Evolutionary conservation across 2,113 vertebrate genomes (phyloP).

Genomic region (Otocyon megalotis): DNA sequence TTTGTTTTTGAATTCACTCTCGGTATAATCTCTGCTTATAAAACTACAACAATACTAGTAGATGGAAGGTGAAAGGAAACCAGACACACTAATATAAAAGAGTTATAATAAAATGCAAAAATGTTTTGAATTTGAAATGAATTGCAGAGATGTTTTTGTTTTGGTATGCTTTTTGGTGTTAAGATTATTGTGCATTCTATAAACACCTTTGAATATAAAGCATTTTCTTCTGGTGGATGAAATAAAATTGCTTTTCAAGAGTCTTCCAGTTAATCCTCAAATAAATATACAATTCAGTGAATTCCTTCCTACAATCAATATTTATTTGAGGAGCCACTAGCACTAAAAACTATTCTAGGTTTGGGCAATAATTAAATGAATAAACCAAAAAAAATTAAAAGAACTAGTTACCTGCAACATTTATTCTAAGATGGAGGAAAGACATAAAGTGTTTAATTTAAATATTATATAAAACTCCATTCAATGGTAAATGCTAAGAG

Average conservation of each 20-base stretch:
- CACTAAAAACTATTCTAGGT: background rate
- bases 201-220: background rate
- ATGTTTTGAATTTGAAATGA: background rate
- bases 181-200: background rate
- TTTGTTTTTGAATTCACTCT: background rate
- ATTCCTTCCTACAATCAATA: background rate
- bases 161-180: background rate
- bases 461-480: background rate
- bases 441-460: background rate
- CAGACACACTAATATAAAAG: background rate
- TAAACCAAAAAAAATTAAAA: background rate
- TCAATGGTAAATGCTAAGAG: background rate
- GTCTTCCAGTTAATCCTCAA: background rate
- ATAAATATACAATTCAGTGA: background rate
- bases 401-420: background rate
- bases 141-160: background rate
- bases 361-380: background rate
- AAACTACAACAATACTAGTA: background rate
- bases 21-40: background rate
- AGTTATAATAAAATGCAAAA: background rate
- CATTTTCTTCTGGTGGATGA: background rate
- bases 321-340: background rate
- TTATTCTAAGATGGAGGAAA: background rate
- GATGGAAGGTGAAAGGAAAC: background rate
- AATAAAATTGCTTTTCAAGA: conserved; percentile 10